Base-by-base conservation (phyloP, 2,113 vertebrate genomes). In the Oncorhynchus nerka region DNA sequence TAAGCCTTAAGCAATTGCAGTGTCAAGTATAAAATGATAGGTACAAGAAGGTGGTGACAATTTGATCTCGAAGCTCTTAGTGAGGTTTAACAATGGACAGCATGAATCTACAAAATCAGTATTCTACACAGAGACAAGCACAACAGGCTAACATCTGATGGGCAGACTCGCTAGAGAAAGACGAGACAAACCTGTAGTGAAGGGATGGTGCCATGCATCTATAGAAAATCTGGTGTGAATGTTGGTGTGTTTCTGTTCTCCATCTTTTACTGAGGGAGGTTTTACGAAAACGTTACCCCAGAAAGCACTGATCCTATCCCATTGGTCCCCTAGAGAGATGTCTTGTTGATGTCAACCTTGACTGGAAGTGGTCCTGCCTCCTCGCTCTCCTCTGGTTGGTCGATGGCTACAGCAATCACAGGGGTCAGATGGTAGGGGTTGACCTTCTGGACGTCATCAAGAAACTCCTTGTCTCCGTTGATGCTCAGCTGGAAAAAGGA, bases 391-490 rank as follows among this genome's bases (percentile, higher is more conserved):
- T 87, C 94, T 0, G 89, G 78, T 0, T 94, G 93, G 81, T 93
- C 93, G 75, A 96, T 74, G n/a, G 94, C 82, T 74, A 97, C 90
- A 0, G 94, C 45, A 15, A 96, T 89, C 91, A 95, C 84, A 0
- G 97, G 94, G 0, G 93, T 93, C 88, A 96, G 86, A 1, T 94
- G 90, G 85, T 93, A 95, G 0, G 93, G 20, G 32, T 90, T 79
- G 1, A 93, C 88, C 87, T 95, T 94, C 0, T 93, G 93, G 32
- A 92, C 83, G 26, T 95, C 94, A 48, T 95, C 93, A 87, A 97
- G 86, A 80, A 94, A 96, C 34, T 96, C 95, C 77, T 96, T 98
- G 83, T 98, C 97, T 28, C 96, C 97, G 0, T 97, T 96, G 91
- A 97, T 95, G 80, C 95, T 97, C 90, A 98, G 91, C 81, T 97